These are phyloP conservation scores for Trigoniulus corallinus DNA, from an alignment of 1,140 invertebrate species.

Conservation along the genomic window DNA sequence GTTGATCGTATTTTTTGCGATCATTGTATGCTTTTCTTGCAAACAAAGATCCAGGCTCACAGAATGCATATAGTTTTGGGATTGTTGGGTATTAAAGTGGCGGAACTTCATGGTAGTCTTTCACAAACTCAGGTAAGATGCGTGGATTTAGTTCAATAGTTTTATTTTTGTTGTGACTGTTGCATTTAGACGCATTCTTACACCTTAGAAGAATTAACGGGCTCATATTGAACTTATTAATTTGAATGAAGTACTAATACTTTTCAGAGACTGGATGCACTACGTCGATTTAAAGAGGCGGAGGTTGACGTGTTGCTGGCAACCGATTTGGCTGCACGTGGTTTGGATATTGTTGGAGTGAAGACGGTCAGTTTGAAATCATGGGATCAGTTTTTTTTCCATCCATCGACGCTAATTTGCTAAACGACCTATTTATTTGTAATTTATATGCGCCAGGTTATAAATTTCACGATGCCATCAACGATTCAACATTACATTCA, in stretches of 20 bases:
- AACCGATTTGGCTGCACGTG: constrained; percentile 91
- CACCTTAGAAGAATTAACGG: background rate
- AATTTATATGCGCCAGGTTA: constrained; percentile 48
- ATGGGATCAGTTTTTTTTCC: constrained; percentile 8
- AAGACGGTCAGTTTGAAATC: constrained; percentile 55
- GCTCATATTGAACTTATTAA: background rate
- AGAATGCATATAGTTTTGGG: constrained; percentile 77
- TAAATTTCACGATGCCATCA: constrained; percentile 90
- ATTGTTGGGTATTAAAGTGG: constrained; percentile 65
- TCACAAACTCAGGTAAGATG: constrained; percentile 48
- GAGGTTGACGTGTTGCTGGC: constrained; percentile 80
- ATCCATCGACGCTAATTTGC: background rate
- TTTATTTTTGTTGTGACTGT: background rate
- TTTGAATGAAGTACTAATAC: background rate
- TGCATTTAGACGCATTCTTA: too few relatives aligned
- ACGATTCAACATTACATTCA: constrained; percentile 93
- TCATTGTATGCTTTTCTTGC: constrained; percentile 85
- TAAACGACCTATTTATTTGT: background rate
- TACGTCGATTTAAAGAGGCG: constrained; percentile 77
- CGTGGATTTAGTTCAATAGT: background rate
- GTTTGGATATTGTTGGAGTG: constrained; percentile 88
- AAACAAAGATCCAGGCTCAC: constrained; percentile 89
- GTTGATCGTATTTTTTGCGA: constrained; percentile 86
- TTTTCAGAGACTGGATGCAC: constrained; percentile 72
- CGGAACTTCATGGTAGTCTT: constrained; percentile 88